Conservation (phyloP, 2,113 vertebrate species). For the Osmerus mordax region DNA sequence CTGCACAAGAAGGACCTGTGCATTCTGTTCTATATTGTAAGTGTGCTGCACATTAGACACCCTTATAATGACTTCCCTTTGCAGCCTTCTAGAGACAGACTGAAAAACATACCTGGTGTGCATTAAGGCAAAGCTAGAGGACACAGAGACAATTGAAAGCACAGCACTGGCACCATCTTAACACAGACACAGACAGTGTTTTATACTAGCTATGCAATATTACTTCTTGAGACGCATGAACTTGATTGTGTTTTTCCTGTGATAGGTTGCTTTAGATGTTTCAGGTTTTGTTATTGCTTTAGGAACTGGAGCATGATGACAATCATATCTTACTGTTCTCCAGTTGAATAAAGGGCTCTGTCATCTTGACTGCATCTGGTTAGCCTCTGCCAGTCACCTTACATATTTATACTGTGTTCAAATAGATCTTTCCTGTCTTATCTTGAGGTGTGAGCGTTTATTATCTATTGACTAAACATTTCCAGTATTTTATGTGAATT, state of each 20-base stretch:
- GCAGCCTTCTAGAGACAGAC: slow-evolving; percentile 1
- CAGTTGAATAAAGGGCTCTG: slow-evolving; percentile 77
- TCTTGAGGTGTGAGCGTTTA: slow-evolving; percentile 43
- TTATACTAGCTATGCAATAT: slow-evolving; percentile 81
- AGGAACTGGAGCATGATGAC: slow-evolving; percentile 71
- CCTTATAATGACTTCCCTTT: slow-evolving; percentile 33
- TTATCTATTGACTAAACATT: slow-evolving; percentile 53
- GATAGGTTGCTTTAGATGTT: slow-evolving; percentile 41
- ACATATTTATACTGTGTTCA: slow-evolving; percentile 50
- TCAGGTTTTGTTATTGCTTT: slow-evolving; percentile 53
- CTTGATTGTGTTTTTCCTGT: slow-evolving; percentile 33
- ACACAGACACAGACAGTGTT: slow-evolving; percentile 46
- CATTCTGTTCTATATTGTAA: slow-evolving; percentile 34
- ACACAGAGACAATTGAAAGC: slow-evolving; percentile 48
- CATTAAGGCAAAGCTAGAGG: slow-evolving; percentile 24
- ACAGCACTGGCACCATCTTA: slow-evolving; percentile 59
- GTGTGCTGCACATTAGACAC: slow-evolving; percentile 41
- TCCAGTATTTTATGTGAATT: slow-evolving; percentile 58
- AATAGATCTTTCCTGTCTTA: slow-evolving; percentile 50
- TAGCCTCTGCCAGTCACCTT: slow-evolving; percentile 43
- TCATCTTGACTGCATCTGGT: slow-evolving; percentile 63
- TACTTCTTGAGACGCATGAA: slow-evolving; percentile 65
- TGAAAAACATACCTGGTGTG: slow-evolving; percentile 6
- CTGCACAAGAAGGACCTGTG: slow-evolving; percentile 32
- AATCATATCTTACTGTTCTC: slow-evolving; percentile 77